Conservation (phyloP, 2,113 vertebrate genomes). For the Stigmatopora argus region DNA sequence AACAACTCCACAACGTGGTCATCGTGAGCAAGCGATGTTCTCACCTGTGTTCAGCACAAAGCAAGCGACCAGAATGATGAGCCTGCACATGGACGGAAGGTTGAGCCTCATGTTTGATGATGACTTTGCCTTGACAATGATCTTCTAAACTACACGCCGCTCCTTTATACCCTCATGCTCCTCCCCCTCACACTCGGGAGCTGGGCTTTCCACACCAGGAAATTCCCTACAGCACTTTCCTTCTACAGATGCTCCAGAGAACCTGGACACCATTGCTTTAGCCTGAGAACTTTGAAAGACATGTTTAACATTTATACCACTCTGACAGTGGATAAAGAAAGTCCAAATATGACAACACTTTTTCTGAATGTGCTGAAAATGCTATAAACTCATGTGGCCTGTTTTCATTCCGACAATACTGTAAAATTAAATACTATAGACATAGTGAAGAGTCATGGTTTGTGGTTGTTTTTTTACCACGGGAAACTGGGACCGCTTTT, state of each 20-base stretch:
- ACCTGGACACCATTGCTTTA: not conserved
- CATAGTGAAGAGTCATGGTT: constrained; percentile 1
- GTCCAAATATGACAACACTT: not conserved
- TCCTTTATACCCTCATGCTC: constrained; percentile 44
- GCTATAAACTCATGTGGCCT: not conserved
- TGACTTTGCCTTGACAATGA: constrained; percentile 25
- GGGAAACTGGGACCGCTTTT: not conserved
- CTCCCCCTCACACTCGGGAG: constrained; percentile 30
- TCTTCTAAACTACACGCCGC: constrained; percentile 19
- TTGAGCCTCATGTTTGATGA: constrained; percentile 45
- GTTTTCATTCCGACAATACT: not conserved
- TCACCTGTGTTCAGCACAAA: constrained; percentile 54
- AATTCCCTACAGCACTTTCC: constrained; percentile 48
- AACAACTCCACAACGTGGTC: constrained; percentile 1
- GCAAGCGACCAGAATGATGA: constrained; percentile 42
- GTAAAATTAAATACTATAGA: not conserved
- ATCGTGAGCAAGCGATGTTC: constrained; percentile 7
- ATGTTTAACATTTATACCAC: constrained; percentile 1
- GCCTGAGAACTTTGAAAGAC: not conserved
- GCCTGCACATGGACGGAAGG: constrained; percentile 18
- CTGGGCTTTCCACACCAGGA: constrained; percentile 57
- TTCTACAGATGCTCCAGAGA: constrained; percentile 12
- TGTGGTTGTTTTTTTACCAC: constrained; percentile 1
- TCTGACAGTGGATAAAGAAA: not conserved
- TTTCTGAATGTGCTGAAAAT: not conserved